phyloP scores from a whole-genome alignment of 2,113 vertebrate genomes.

The Maccullochella peelii region DNA sequence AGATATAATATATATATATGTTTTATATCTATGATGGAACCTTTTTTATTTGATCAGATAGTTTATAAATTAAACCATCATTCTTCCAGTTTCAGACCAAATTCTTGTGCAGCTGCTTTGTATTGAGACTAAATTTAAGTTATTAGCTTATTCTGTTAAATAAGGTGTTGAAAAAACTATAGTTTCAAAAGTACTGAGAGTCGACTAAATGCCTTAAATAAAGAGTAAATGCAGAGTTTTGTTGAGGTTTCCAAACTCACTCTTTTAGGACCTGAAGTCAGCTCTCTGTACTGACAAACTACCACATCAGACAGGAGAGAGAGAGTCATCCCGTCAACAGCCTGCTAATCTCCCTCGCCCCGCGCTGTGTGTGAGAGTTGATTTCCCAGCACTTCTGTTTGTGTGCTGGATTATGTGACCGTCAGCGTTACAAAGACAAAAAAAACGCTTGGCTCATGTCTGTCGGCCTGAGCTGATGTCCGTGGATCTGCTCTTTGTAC shows the following conservation, averaged over 20 bases:
- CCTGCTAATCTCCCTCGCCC: conserved; percentile 39
- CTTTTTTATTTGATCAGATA: too few relatives aligned
- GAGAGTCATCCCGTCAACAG: conserved; percentile 5
- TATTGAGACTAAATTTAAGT: too few relatives aligned
- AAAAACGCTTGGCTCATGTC: conserved; percentile 32
- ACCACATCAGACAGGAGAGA: not conserved
- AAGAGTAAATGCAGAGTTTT: not conserved
- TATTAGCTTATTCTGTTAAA: too few relatives aligned
- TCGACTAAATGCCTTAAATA: not conserved
- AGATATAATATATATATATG: too few relatives aligned
- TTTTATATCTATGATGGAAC: too few relatives aligned
- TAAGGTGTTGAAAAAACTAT: not conserved
- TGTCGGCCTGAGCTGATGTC: conserved; percentile 17
- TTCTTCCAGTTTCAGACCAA: too few relatives aligned
- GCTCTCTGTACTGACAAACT: not conserved
- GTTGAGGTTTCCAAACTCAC: not conserved
- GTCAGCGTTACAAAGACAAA: not conserved
- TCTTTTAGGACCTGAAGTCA: not conserved
- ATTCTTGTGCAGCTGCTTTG: too few relatives aligned
- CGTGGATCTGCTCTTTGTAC: conserved; percentile 36
- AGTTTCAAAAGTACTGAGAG: not conserved
- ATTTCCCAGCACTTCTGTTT: conserved; percentile 73
- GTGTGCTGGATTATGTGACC: conserved; percentile 44
- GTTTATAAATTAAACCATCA: too few relatives aligned
- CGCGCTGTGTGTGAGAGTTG: conserved; percentile 38